phyloP scores from a whole-genome alignment of 2,113 vertebrate species.

The Myiopsitta monachus region DNA sequence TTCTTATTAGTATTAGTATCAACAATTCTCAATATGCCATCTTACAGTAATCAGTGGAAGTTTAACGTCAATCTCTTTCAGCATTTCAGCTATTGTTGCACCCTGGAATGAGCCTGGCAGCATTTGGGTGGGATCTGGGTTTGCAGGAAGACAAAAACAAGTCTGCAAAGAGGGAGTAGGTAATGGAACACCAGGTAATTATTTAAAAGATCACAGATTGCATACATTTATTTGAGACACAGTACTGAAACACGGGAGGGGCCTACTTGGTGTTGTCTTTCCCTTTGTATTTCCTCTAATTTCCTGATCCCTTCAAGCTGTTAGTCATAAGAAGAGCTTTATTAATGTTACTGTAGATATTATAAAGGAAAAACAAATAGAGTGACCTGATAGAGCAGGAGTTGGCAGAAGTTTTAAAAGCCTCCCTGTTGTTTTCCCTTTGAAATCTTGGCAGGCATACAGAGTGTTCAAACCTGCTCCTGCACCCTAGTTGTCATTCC shows the following conservation, averaged over 20 bases:
- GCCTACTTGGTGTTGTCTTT: constrained; percentile 27
- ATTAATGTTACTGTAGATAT: constrained; percentile 57
- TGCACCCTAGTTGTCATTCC: not conserved
- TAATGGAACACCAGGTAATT: constrained; percentile 43
- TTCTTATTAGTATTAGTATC: not conserved
- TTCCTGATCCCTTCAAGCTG: not conserved
- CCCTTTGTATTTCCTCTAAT: constrained; percentile 24
- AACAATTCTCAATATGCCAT: constrained; percentile 49
- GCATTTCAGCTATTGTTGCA: not conserved
- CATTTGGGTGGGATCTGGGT: not conserved
- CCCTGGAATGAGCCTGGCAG: constrained; percentile 26
- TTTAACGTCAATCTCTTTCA: constrained; percentile 51
- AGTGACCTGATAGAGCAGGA: constrained; percentile 14
- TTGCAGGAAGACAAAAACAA: constrained; percentile 7
- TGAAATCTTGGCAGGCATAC: constrained; percentile 37
- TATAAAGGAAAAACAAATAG: constrained; percentile 28
- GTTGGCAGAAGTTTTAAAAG: constrained; percentile 35
- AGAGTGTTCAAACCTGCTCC: constrained; percentile 21
- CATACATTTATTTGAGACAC: not conserved
- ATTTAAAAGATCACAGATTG: constrained; percentile 54
- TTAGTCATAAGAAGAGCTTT: constrained; percentile 51
- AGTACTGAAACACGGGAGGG: not conserved
- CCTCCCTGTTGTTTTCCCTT: constrained; percentile 19
- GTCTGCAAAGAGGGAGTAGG: not conserved
- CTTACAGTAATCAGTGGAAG: constrained; percentile 52